Conservation (phyloP, 2,797 vertebrate species). For the Xyrichtys novacula region DNA sequence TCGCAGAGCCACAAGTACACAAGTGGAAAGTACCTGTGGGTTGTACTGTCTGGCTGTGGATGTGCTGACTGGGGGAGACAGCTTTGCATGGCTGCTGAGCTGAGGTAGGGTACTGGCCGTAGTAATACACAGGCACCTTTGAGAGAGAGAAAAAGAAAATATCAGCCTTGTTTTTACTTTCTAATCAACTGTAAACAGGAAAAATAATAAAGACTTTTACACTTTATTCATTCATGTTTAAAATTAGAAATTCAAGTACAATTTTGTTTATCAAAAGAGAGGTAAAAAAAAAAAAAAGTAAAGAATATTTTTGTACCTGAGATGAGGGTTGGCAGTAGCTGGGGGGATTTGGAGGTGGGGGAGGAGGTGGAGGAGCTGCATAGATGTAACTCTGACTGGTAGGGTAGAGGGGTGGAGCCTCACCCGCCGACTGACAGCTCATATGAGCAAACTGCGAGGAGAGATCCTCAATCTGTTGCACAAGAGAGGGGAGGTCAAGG, state of each 20-base stretch:
- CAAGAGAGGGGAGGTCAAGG: slow-evolving; percentile 45
- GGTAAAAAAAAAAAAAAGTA: neutral
- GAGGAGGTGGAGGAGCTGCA: slow-evolving; percentile 81
- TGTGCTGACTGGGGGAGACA: slow-evolving; percentile 88
- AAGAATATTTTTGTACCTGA: slow-evolving; percentile 82
- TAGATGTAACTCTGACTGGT: slow-evolving; percentile 83
- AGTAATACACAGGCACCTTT: slow-evolving; percentile 93
- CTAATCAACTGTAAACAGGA: no score
- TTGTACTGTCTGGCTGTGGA: slow-evolving; percentile 78
- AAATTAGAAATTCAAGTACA: no score
- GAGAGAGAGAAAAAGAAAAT: slow-evolving; percentile 29
- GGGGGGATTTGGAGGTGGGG: slow-evolving; percentile 77
- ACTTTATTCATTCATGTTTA: no score
- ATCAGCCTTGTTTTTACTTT: neutral
- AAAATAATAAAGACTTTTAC: no score
- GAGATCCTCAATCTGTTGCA: slow-evolving; percentile 90
- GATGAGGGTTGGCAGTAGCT: slow-evolving; percentile 89
- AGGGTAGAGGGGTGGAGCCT: slow-evolving; percentile 84
- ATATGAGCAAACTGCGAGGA: slow-evolving; percentile 90
- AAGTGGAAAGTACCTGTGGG: slow-evolving; percentile 79
- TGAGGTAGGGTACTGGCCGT: slow-evolving; percentile 95
- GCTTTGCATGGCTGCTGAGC: slow-evolving; percentile 89
- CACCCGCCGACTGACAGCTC: slow-evolving; percentile 89
- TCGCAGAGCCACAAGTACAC: slow-evolving; percentile 8
- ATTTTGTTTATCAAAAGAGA: no score